Evolutionary conservation across 1,140 invertebrate species (phyloP).

Genomic region (Trichoplusia ni): DNA sequence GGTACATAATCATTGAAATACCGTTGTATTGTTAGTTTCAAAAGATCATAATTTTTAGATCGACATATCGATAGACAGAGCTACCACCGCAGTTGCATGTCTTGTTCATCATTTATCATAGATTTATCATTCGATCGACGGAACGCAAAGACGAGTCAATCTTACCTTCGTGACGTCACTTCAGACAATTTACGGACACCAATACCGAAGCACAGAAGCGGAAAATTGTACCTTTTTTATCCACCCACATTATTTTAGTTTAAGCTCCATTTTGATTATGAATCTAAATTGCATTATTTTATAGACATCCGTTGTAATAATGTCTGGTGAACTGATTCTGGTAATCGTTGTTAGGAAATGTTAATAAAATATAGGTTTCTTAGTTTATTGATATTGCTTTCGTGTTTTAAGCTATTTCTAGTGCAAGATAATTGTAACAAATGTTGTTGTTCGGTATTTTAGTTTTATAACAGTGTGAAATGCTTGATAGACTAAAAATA

Average conservation of each 20-base stretch:
- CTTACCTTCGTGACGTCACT: conserved; percentile 33
- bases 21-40: too few relatives aligned
- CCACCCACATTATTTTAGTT: conserved; percentile 26
- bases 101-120: conserved; percentile 66
- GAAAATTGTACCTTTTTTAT: conserved; percentile 30
- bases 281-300: conserved; percentile 17
- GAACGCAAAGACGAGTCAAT: conserved; percentile 55
- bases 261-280: conserved; percentile 9
- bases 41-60: too few relatives aligned
- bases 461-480: too few relatives aligned
- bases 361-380: conserved; percentile 6
- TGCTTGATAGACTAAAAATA: too few relatives aligned
- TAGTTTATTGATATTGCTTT: too few relatives aligned
- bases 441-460: background rate
- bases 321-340: background rate
- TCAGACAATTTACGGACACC: conserved; percentile 28
- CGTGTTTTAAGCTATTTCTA: too few relatives aligned
- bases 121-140: conserved; percentile 53
- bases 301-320: conserved; percentile 8
- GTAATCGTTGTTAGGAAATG: background rate
- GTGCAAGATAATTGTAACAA: conserved; percentile 3
- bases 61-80: background rate
- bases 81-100: conserved; percentile 43
- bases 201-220: conserved; percentile 26
- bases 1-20: too few relatives aligned